phyloP scores from a whole-genome alignment of 2,888 invertebrate species.

The Orthosia cruda region DNA sequence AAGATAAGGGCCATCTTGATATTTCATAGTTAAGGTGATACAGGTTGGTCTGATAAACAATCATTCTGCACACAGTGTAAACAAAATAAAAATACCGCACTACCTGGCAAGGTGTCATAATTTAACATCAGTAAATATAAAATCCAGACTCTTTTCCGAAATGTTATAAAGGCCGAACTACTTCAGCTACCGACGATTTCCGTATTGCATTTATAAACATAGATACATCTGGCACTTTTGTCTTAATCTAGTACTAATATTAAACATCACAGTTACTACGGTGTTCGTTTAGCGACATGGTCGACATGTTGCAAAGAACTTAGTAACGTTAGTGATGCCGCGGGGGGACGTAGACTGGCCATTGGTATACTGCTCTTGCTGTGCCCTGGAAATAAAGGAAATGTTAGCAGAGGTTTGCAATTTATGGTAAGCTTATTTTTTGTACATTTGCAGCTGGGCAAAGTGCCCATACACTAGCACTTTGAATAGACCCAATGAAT shows the following conservation, averaged over 20 bases:
- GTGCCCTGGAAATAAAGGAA: slow-evolving; percentile 78
- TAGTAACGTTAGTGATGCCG: slow-evolving; percentile 78
- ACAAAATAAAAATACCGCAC: slow-evolving; percentile 16
- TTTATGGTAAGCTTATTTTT: not conserved
- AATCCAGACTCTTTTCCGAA: slow-evolving; percentile 36
- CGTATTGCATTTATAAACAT: slow-evolving; percentile 63
- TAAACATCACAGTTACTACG: slow-evolving; percentile 82
- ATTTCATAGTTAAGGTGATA: too few species aligned
- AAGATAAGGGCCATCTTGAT: not conserved
- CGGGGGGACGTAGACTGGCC: slow-evolving; percentile 84
- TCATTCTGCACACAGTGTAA: not conserved
- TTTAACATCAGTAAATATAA: slow-evolving; percentile 50
- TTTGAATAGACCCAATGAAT: too few species aligned
- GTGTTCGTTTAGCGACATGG: slow-evolving; percentile 61
- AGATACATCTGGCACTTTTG: slow-evolving; percentile 87
- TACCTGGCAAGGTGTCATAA: slow-evolving; percentile 28
- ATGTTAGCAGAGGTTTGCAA: not conserved
- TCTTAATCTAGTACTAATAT: slow-evolving; percentile 79
- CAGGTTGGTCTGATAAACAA: not conserved
- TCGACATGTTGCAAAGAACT: slow-evolving; percentile 62
- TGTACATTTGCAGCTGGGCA: not conserved
- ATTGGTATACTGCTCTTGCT: slow-evolving; percentile 82
- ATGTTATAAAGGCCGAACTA: slow-evolving; percentile 19
- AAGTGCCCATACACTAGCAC: too few species aligned
- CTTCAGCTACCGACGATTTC: slow-evolving; percentile 46